Evolutionary conservation across 2,797 vertebrate genomes (phyloP), one percentile per base, ranked within the genome.

Genomic region (Anas flavirostris): DNA sequence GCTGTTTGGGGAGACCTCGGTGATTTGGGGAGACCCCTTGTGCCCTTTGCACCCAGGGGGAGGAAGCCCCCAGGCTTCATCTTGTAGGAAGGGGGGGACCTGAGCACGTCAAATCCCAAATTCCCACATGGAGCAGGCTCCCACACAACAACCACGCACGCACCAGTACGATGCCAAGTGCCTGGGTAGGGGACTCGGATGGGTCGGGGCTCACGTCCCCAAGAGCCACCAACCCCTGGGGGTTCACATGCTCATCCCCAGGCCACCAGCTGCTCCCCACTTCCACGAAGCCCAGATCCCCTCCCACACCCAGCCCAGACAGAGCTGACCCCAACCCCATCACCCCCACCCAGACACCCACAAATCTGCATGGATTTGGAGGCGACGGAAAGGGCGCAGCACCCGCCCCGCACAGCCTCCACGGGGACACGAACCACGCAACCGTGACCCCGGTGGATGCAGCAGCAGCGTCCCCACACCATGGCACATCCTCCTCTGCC

Each of bases 1-100:
- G 1, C 0, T 2, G 6, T 16, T 1, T 46, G 6, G 23, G 41
- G 17, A 11, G 23, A 74, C 10, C 39, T 18, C 53, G 7, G 46
- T 4, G 5, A 8, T 17, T 1, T 50, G 6, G 23, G 43, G 18
- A 11, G 23, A 74, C 12, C 39, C 22, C 59, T 5, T 7, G 0
- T 1, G 44, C 12, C 21, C 31, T 16, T 3, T 1, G 9, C 10
- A 18, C 46, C 7, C 12, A 10, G 0, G 4, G 2, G 2, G 3
- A 4, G 6, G 10, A 29, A 58, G 60, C 58, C 26, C 48, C 31
- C 55, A 19, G 19, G 31, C 26, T 35, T 44, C 52, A 7, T 6
- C 80, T 33, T 17, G 21, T 23, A 10, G 4, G 28, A 43, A 2
- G 2, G 0, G 31, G 69, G 41, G 68, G 26, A 7, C 14, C 33